Percentiles rank a stretch among this genome's conserved stretches.
These are phyloP conservation scores for Callipepla californica DNA, from an alignment of 2,113 vertebrate genomes.

Conservation along the genomic window DNA sequence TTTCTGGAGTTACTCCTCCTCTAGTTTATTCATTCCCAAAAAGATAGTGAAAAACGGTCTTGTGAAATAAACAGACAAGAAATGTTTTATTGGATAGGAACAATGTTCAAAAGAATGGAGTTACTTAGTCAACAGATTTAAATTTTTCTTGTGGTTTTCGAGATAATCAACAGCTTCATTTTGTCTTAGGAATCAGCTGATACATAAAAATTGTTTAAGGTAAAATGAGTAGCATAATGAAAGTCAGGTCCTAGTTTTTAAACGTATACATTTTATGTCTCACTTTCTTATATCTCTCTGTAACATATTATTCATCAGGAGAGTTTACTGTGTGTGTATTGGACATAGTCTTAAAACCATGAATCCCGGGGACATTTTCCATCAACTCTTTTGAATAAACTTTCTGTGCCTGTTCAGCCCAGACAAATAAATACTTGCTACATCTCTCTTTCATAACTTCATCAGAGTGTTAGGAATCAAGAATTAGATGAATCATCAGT, in stretches of 20 bases:
- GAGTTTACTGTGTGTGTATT: rapidly evolving
- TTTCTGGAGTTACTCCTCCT: no score
- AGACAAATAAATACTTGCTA: conserved; percentile 33
- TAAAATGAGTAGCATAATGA: background rate
- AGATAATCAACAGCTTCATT: background rate
- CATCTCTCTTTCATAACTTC: conserved; percentile 35
- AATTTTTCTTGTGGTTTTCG: background rate
- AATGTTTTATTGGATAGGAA: background rate
- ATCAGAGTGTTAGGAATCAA: conserved; percentile 21
- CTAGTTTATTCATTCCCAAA: background rate
- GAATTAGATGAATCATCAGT: conserved; percentile 45
- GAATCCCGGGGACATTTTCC: conserved; percentile 43
- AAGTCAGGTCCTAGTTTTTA: background rate
- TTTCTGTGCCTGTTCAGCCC: conserved; percentile 28
- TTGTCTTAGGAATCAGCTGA: background rate
- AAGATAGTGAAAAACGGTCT: background rate
- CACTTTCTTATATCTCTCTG: background rate
- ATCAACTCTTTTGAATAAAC: conserved; percentile 48
- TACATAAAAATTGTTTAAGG: background rate
- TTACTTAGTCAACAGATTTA: background rate
- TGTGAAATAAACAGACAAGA: rapidly evolving
- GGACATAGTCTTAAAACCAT: background rate
- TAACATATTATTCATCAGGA: rapidly evolving
- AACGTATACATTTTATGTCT: no score
- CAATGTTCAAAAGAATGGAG: background rate